Percentiles rank a stretch among this genome's conserved stretches.
Evolutionary conservation across 1,140 invertebrate genomes (phyloP).

Genomic region (Wasmannia auropunctata): DNA sequence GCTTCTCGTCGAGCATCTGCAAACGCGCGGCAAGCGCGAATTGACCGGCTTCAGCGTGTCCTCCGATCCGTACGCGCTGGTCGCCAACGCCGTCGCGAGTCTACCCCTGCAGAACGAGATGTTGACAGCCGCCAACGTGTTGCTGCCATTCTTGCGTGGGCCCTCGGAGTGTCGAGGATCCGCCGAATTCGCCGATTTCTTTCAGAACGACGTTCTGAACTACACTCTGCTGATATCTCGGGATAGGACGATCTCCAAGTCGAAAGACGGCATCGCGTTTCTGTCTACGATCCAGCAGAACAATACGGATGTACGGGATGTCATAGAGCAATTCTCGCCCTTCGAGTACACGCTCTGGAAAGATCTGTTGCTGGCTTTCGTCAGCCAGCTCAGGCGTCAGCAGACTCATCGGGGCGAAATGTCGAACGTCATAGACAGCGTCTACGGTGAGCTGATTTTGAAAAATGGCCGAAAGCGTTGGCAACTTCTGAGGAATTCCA

Average conservation of each 20-base stretch:
- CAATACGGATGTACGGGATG: not conserved
- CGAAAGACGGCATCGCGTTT: conserved; percentile 6
- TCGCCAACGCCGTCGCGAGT: conserved; percentile 9
- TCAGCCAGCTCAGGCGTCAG: conserved; percentile 48
- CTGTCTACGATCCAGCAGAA: conserved; percentile 38
- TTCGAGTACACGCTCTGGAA: conserved; percentile 18
- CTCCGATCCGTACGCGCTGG: conserved; percentile 4
- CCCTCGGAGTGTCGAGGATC: not conserved
- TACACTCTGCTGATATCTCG: conserved; percentile 39
- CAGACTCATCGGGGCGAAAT: not conserved
- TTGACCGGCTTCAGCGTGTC: not conserved
- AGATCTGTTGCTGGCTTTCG: conserved; percentile 34
- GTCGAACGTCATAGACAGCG: not conserved
- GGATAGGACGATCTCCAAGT: not conserved
- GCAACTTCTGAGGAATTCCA: conserved; percentile 27
- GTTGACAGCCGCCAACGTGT: not conserved
- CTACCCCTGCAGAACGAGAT: not conserved
- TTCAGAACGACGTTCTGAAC: conserved; percentile 33
- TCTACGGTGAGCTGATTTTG: conserved; percentile 37
- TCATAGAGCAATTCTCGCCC: conserved; percentile 1
- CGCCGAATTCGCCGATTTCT: conserved; percentile 22
- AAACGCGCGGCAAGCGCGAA: not conserved
- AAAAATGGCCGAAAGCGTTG: not conserved
- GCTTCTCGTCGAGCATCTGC: conserved; percentile 25
- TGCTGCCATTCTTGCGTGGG: conserved; percentile 34